phyloP scores from a whole-genome alignment of 2,113 vertebrate genomes.

The Siphamia tubifer region DNA sequence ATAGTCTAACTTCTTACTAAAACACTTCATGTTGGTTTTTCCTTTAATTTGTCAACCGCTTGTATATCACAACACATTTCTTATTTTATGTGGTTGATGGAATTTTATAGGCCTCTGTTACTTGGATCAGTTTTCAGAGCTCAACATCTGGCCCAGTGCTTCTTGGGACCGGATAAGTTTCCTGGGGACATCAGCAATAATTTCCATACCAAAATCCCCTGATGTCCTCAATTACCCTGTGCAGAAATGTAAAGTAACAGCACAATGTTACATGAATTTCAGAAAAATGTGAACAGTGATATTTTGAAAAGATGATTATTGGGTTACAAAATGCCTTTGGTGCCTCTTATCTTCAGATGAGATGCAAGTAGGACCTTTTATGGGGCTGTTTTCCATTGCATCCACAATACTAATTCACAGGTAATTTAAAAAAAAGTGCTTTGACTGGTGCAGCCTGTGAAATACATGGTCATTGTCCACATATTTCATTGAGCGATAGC shows the following conservation, averaged over 20 bases:
- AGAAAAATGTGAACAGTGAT: background rate
- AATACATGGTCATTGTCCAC: constrained; percentile 1
- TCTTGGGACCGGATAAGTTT: constrained; percentile 28
- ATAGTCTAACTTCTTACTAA: too few relatives aligned
- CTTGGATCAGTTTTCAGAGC: background rate
- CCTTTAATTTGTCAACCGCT: too few relatives aligned
- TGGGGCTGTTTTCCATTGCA: constrained; percentile 25
- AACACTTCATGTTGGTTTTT: too few relatives aligned
- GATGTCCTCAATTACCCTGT: constrained; percentile 33
- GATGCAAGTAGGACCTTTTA: constrained; percentile 46
- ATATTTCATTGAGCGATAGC: constrained; percentile 12
- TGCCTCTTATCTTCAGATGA: background rate
- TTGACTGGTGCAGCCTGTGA: constrained; percentile 16
- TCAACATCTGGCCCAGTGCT: constrained; percentile 46
- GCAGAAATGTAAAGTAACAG: background rate
- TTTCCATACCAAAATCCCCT: constrained; percentile 33
- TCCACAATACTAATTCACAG: constrained; percentile 1
- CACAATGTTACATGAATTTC: background rate
- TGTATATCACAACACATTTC: background rate
- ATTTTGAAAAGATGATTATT: constrained; percentile 23
- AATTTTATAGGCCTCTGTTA: background rate
- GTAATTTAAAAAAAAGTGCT: constrained; percentile 46
- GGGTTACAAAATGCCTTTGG: background rate
- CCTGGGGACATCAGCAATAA: constrained; percentile 36
- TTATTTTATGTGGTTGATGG: background rate